A percentile compares a stretch with the other conserved stretches of the same genome.
These are phyloP conservation scores for Acanthiza pusilla DNA, from an alignment of 2,797 vertebrate genomes.

Conservation along the genomic window DNA sequence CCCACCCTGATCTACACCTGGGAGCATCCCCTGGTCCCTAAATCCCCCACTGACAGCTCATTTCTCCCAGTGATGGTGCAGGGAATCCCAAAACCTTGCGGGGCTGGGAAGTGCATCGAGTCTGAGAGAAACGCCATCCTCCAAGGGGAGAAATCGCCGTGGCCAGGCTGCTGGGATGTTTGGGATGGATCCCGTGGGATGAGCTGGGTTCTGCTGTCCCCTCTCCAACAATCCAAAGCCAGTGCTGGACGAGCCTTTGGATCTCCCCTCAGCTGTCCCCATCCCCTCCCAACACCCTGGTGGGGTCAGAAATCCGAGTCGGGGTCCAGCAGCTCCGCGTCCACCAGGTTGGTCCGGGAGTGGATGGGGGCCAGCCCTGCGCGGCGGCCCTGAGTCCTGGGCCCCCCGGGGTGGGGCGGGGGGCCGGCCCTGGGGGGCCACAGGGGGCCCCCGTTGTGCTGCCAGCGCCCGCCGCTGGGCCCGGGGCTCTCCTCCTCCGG, in stretches of 20 bases:
- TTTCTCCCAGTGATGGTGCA: rapidly evolving
- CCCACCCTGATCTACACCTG: not conserved
- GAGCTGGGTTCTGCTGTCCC: rapidly evolving
- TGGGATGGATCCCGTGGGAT: rapidly evolving
- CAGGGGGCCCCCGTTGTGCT: conserved; percentile 35
- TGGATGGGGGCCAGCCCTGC: conserved; percentile 82
- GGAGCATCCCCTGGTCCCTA: not conserved
- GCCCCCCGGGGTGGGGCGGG: conserved; percentile 40
- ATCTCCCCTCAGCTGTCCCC: not conserved
- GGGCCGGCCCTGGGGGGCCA: conserved; percentile 12
- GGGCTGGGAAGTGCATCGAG: not conserved
- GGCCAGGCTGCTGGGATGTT: rapidly evolving
- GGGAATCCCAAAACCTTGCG: not conserved
- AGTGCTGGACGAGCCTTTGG: rapidly evolving
- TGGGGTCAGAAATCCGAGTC: conserved; percentile 86
- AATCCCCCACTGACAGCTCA: rapidly evolving
- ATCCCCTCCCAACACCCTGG: rapidly evolving
- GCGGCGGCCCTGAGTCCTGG: conserved; percentile 74
- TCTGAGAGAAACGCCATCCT: rapidly evolving
- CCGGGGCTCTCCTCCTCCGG: conserved; percentile 62
- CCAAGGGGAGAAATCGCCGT: not conserved
- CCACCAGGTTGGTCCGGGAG: conserved; percentile 92
- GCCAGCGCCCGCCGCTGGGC: conserved; percentile 36
- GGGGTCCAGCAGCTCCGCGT: conserved; percentile 89
- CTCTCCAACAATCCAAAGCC: not conserved